A percentile compares a stretch with the other conserved stretches of the same genome.
These are phyloP conservation scores for Arothron firmamentum DNA, from an alignment of 2,113 vertebrate genomes.

Conservation along the genomic window DNA sequence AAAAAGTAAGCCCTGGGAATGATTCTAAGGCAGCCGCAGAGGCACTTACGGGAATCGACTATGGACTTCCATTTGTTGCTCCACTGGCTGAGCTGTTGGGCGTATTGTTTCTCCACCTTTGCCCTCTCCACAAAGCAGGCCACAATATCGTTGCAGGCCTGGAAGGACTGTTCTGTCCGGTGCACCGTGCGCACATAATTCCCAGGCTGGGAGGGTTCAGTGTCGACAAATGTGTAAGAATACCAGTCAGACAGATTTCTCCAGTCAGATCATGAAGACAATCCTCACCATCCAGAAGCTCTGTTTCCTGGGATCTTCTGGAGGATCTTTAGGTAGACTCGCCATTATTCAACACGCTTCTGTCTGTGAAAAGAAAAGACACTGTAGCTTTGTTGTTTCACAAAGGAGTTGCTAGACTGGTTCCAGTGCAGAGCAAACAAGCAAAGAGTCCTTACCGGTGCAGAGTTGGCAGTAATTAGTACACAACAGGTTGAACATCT, in stretches of 20 bases:
- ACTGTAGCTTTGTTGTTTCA: constrained; percentile 15
- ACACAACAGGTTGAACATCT: constrained; percentile 36
- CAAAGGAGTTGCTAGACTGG: constrained; percentile 33
- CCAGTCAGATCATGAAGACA: neutral
- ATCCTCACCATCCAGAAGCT: constrained; percentile 81
- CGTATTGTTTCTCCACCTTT: constrained; percentile 78
- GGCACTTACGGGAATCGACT: constrained; percentile 76
- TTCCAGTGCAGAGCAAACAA: constrained; percentile 28
- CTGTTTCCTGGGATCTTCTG: constrained; percentile 63
- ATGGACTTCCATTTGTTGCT: constrained; percentile 81
- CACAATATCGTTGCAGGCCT: constrained; percentile 78
- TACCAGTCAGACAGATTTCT: neutral
- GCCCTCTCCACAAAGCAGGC: constrained; percentile 81
- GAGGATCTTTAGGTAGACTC: constrained; percentile 58
- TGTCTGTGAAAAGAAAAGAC: constrained; percentile 25
- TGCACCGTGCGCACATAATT: constrained; percentile 75
- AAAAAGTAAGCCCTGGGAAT: constrained; percentile 1
- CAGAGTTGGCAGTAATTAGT: constrained; percentile 27
- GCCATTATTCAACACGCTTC: constrained; percentile 57
- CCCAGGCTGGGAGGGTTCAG: constrained; percentile 65
- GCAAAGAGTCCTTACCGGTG: constrained; percentile 25
- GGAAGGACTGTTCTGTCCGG: constrained; percentile 74
- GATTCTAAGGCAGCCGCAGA: neutral
- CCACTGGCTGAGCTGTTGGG: constrained; percentile 80
- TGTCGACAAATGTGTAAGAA: neutral